Evolutionary conservation across 2,113 vertebrate genomes (phyloP).

Genomic region (Aleadryas rufinucha): DNA sequence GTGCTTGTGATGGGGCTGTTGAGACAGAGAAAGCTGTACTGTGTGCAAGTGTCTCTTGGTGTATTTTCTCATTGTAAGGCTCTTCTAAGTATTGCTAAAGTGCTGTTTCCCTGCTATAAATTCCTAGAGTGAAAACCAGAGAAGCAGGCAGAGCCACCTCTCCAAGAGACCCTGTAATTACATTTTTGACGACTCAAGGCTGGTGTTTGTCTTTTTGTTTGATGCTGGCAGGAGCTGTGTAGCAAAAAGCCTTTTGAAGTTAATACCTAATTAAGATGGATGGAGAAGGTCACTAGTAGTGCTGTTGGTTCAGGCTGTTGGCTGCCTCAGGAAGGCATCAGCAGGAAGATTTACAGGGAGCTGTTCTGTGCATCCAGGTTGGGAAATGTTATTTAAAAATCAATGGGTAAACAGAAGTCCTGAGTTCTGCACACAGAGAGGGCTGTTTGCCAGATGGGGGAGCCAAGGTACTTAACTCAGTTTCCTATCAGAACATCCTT

Average conservation of each 20-base stretch:
- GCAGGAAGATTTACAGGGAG: conserved; percentile 27
- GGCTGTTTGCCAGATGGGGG: not conserved
- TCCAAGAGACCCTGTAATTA: conserved; percentile 65
- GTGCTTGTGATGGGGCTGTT: not conserved
- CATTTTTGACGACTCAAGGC: conserved; percentile 47
- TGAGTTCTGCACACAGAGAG: not conserved
- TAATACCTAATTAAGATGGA: conserved; percentile 60
- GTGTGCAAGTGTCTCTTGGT: not conserved
- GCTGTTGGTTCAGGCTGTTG: not conserved
- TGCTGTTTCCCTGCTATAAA: conserved; percentile 28
- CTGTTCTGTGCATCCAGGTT: not conserved
- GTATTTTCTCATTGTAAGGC: not conserved
- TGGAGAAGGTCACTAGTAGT: conserved; percentile 10
- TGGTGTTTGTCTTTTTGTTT: conserved; percentile 66
- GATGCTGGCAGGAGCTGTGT: conserved; percentile 32
- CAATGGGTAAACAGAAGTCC: not conserved
- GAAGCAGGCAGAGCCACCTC: conserved; percentile 2
- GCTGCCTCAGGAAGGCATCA: conserved; percentile 3
- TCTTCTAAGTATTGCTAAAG: not conserved
- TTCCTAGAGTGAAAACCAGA: conserved; percentile 19
- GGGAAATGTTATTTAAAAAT: conserved; percentile 56
- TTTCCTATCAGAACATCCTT: not conserved
- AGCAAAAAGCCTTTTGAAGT: conserved; percentile 44
- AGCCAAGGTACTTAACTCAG: not conserved
- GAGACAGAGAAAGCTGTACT: not conserved